These are phyloP conservation scores for Pentalonia nigronervosa DNA, from an alignment of 1,140 invertebrate genomes.

Conservation along the genomic window DNA sequence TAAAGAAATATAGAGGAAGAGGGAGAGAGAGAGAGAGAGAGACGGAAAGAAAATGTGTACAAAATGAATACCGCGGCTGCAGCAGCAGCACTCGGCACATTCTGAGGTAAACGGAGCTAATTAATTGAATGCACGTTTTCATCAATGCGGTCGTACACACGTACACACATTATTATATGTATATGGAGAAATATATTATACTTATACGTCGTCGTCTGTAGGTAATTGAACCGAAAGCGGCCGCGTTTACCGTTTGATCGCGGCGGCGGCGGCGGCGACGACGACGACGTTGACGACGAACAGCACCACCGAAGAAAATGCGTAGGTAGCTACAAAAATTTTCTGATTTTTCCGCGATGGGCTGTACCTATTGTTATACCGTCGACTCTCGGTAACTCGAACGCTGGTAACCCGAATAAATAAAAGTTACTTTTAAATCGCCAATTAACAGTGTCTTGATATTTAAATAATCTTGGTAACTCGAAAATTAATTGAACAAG, in stretches of 20 bases:
- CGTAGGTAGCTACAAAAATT: too few relatives aligned
- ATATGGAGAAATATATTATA: neutral
- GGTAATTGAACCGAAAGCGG: neutral
- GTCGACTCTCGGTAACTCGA: neutral
- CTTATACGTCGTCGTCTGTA: neutral
- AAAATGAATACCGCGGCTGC: constrained; percentile 25
- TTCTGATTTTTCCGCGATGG: neutral
- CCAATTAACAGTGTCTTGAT: neutral
- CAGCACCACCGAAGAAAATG: neutral
- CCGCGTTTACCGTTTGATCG: neutral
- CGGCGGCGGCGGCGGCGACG: too few relatives aligned
- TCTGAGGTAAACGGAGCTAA: constrained; percentile 34
- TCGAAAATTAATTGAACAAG: neutral
- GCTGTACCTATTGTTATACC: neutral
- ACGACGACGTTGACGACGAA: neutral
- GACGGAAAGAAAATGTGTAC: neutral
- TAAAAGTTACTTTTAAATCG: neutral
- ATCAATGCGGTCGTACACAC: neutral
- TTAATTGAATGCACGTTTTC: constrained; percentile 36
- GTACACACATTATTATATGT: neutral
- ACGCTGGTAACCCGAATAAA: too few relatives aligned
- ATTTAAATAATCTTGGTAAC: neutral
- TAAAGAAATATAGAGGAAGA: neutral
- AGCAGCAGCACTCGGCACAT: neutral
- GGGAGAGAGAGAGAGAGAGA: neutral